Percentiles rank a stretch among this genome's conserved stretches.
Evolutionary conservation across 2,797 vertebrate species (phyloP).

Genomic region (Halcyon chelicuti): DNA sequence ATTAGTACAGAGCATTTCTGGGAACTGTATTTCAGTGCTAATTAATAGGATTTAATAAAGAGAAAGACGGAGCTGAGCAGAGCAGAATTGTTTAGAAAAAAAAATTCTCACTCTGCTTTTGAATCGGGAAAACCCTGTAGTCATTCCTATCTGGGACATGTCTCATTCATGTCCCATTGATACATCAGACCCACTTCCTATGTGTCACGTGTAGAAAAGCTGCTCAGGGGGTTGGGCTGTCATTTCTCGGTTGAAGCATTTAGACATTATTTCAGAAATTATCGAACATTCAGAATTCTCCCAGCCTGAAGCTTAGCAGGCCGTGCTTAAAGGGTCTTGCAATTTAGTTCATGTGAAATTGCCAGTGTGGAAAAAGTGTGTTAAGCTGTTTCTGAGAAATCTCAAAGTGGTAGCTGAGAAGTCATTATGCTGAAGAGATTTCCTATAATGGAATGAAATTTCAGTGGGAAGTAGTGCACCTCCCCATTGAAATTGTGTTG

Average conservation of each 20-base stretch:
- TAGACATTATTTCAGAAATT: neutral
- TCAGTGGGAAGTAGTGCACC: neutral
- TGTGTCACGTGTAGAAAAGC: neutral
- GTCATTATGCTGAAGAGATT: neutral
- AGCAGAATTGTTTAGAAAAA: neutral
- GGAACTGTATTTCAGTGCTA: neutral
- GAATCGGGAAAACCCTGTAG: neutral
- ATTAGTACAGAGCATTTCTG: neutral
- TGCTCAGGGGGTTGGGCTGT: neutral
- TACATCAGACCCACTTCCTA: accelerated
- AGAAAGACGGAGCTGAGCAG: neutral
- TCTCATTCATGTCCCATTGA: too few relatives aligned
- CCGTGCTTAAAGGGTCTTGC: neutral
- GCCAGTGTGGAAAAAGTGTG: neutral
- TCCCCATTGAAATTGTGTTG: neutral
- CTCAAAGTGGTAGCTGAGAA: neutral
- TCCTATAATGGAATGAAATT: neutral
- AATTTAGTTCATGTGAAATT: constrained; percentile 7
- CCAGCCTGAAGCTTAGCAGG: neutral
- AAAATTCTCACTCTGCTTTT: neutral
- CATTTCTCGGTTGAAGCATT: neutral
- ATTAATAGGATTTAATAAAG: neutral
- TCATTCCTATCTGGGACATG: neutral
- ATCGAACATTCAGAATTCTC: neutral
- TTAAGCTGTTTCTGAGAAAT: constrained; percentile 39